These are phyloP conservation scores for fruit fly (Drosophila melanogaster) DNA, from an alignment of 1,140 invertebrate genomes.

Conservation along the genomic window DNA sequence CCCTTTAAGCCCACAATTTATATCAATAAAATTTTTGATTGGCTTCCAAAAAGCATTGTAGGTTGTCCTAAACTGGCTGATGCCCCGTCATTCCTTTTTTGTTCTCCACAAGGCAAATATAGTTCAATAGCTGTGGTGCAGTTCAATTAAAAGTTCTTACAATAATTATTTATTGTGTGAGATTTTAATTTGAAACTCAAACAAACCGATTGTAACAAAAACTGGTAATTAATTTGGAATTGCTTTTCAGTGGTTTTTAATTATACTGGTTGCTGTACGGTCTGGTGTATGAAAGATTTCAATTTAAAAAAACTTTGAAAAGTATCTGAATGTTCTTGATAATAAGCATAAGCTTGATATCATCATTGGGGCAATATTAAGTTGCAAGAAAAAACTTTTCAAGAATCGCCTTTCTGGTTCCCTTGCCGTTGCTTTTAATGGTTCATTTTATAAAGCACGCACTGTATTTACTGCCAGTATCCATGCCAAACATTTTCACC, in stretches of 20 bases:
- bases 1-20: neutral
- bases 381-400: too few relatives aligned
- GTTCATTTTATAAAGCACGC: too few relatives aligned
- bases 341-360: too few relatives aligned
- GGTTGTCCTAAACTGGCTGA: neutral
- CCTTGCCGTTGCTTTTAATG: neutral
- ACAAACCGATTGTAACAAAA: neutral
- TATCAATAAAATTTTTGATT: neutral
- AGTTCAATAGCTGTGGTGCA: neutral
- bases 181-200: neutral
- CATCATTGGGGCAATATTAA: too few relatives aligned
- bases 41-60: neutral
- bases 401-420: neutral
- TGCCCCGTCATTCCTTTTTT: neutral
- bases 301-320: neutral
- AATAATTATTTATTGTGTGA: conserved; percentile 6
- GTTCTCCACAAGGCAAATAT: neutral
- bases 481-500: neutral
- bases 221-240: neutral
- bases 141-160: neutral
- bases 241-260: neutral
- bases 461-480: neutral
- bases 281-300: neutral
- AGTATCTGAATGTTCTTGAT: too few relatives aligned
- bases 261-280: neutral